Conservation (phyloP, 1,140 invertebrate genomes). For the Spodoptera litura region DNA sequence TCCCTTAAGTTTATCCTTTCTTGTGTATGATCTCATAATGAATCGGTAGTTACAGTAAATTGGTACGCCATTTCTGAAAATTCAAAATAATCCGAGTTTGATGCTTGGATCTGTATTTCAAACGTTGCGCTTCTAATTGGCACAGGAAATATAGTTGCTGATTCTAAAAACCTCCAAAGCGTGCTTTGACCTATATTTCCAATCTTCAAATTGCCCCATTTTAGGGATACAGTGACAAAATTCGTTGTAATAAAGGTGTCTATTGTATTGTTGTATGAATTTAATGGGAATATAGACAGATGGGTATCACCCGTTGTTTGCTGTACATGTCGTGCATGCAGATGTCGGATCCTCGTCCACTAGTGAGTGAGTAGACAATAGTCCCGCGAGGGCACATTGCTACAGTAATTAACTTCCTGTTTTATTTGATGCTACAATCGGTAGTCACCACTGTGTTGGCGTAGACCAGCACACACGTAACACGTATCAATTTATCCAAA, state of each 20-base stretch:
- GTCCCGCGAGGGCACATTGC: constrained; percentile 51
- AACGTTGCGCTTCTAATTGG: too few relatives aligned
- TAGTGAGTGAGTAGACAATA: constrained; percentile 51
- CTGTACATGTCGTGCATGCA: constrained; percentile 29
- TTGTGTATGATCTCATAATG: too few relatives aligned
- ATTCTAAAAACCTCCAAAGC: too few relatives aligned
- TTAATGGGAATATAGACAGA: constrained; percentile 16
- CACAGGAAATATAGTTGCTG: too few relatives aligned
- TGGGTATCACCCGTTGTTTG: background rate
- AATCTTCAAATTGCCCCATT: too few relatives aligned
- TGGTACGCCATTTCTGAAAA: too few relatives aligned
- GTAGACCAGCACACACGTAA: constrained; percentile 28
- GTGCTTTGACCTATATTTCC: too few relatives aligned
- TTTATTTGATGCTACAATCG: constrained; percentile 46
- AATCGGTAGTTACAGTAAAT: too few relatives aligned
- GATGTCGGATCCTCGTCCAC: constrained; percentile 33
- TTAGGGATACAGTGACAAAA: too few relatives aligned
- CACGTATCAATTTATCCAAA: constrained; percentile 45
- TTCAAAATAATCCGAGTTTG: too few relatives aligned
- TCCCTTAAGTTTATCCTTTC: too few relatives aligned
- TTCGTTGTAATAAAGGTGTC: background rate
- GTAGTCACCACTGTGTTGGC: constrained; percentile 12
- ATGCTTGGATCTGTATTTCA: too few relatives aligned
- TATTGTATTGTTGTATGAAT: background rate
- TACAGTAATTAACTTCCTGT: constrained; percentile 67